Evolutionary conservation across 2,888 invertebrate genomes (phyloP).

Genomic region (Phrixothrix hirtus): DNA sequence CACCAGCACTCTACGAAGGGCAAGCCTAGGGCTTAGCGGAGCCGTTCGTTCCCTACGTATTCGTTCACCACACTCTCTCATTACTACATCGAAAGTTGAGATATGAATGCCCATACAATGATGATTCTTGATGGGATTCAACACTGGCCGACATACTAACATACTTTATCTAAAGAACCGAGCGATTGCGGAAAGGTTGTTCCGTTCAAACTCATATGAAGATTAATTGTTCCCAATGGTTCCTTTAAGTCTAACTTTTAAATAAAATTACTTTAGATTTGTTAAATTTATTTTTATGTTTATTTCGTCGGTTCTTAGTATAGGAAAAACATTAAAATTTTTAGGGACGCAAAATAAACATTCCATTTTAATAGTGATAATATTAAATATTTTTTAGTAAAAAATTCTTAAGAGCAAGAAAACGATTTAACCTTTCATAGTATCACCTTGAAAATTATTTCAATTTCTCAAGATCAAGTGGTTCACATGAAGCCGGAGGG

Average conservation of each 20-base stretch:
- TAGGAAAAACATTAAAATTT: too few relatives aligned
- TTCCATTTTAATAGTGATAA: background rate
- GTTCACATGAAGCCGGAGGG: conserved; percentile 42
- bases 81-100: conserved; percentile 47
- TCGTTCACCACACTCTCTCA: conserved; percentile 74
- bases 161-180: conserved; percentile 39
- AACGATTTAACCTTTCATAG: background rate
- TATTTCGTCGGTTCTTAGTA: background rate
- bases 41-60: conserved; percentile 67
- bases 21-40: conserved; percentile 69
- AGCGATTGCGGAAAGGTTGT: conserved; percentile 32
- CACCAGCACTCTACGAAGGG: conserved; percentile 71
- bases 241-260: background rate
- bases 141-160: conserved; percentile 44
- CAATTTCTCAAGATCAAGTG: conserved; percentile 47
- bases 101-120: conserved; percentile 39
- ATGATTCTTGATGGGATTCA: conserved; percentile 29
- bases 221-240: background rate
- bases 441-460: conserved; percentile 9
- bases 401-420: background rate
- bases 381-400: too few relatives aligned
- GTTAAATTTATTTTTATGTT: too few relatives aligned
- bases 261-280: background rate
- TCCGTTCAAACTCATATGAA: too few relatives aligned
- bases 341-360: too few relatives aligned